Evolutionary conservation across 2,113 vertebrate species (phyloP).

Genomic region (Laterallus jamaicensis): DNA sequence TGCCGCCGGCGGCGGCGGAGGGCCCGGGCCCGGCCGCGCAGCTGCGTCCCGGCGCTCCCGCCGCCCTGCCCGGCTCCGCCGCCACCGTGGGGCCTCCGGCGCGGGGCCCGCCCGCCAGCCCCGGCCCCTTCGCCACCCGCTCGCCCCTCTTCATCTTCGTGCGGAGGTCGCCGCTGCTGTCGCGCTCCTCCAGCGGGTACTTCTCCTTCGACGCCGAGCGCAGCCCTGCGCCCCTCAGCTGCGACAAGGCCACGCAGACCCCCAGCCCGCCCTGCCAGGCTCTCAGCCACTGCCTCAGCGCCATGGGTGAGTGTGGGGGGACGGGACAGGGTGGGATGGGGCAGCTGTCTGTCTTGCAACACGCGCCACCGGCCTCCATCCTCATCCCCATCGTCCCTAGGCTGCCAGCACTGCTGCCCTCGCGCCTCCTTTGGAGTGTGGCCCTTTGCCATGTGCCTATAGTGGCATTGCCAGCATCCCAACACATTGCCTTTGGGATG

Average conservation of each 20-base stretch:
- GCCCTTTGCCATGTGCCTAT: background rate
- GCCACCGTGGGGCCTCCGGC: slow-evolving; percentile 70
- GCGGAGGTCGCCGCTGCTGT: slow-evolving; percentile 78
- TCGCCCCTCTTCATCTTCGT: slow-evolving; percentile 83
- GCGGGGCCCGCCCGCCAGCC: slow-evolving; percentile 77
- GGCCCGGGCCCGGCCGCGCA: too few species aligned
- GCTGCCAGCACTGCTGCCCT: too few species aligned
- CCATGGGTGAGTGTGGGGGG: slow-evolving; percentile 75
- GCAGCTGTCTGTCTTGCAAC: rapidly evolving
- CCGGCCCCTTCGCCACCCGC: slow-evolving; percentile 81
- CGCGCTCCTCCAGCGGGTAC: slow-evolving; percentile 91
- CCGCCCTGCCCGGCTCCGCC: slow-evolving; percentile 62
- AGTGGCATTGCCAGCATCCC: rapidly evolving
- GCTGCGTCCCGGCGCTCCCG: slow-evolving; percentile 73
- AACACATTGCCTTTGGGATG: background rate
- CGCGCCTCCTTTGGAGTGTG: too few species aligned
- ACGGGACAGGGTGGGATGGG: background rate
- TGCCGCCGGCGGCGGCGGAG: too few species aligned
- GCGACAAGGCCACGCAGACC: slow-evolving; percentile 89
- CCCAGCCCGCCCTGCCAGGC: slow-evolving; percentile 87
- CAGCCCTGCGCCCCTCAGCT: slow-evolving; percentile 83
- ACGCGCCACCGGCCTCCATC: background rate
- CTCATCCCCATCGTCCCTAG: too few species aligned
- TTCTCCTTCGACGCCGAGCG: slow-evolving; percentile 90
- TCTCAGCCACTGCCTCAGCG: slow-evolving; percentile 80